A percentile compares a stretch with the other conserved stretches of the same genome.
Conservation (phyloP, 2,888 invertebrate species). For the Dascillus cervinus region DNA sequence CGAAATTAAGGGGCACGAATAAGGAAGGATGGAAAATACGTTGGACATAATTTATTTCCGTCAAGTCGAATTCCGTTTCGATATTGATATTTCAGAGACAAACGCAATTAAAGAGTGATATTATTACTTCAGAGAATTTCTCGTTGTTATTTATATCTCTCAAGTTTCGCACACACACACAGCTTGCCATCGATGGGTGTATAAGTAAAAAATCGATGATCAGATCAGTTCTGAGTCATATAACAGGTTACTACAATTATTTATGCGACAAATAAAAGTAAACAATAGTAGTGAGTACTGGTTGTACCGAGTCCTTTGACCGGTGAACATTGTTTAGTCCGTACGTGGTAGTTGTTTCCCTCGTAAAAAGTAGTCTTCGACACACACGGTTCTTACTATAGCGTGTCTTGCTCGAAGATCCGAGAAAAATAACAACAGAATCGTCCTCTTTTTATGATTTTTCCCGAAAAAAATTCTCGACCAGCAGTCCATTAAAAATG, state of each 20-base stretch:
- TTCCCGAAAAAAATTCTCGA: no score
- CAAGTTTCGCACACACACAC: slow-evolving; percentile 30
- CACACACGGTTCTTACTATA: slow-evolving; percentile 28
- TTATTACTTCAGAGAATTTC: no score
- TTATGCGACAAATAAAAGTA: slow-evolving; percentile 43
- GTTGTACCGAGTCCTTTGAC: slow-evolving; percentile 38
- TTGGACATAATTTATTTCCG: no score
- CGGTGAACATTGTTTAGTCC: slow-evolving; percentile 36
- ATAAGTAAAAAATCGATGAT: slow-evolving; percentile 37
- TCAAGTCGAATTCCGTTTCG: no score
- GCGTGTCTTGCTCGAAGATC: no score
- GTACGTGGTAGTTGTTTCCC: slow-evolving; percentile 33
- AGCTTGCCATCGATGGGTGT: slow-evolving; percentile 25
- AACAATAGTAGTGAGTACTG: slow-evolving; percentile 40
- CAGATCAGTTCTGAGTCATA: slow-evolving; percentile 38
- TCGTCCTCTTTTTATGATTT: no score
- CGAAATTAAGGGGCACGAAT: no score
- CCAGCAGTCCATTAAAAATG: no score
- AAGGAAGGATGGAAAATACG: no score
- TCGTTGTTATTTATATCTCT: slow-evolving; percentile 32
- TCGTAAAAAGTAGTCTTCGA: slow-evolving; percentile 38
- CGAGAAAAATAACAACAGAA: no score
- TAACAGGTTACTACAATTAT: slow-evolving; percentile 42
- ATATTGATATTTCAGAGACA: no score
- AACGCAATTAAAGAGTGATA: no score